phyloP scores from a whole-genome alignment of 2,888 invertebrate genomes.

The Morpho achilles region DNA sequence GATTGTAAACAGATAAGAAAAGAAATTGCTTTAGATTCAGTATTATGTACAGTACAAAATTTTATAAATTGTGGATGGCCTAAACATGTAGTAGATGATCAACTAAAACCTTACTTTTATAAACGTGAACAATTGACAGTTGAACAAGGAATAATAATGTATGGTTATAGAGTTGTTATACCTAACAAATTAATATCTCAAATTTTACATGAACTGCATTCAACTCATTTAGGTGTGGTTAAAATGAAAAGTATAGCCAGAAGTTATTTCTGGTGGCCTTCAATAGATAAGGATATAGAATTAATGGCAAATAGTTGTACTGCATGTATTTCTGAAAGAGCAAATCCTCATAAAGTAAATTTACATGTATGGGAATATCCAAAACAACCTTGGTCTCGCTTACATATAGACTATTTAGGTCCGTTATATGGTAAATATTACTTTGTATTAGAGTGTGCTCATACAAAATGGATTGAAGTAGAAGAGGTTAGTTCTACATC shows the following conservation, averaged over 20 bases:
- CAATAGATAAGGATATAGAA: slow-evolving; percentile 2
- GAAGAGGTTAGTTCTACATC: slow-evolving; percentile 3
- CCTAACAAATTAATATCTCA: slow-evolving; percentile 1
- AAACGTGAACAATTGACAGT: slow-evolving; percentile 2
- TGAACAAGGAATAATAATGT: slow-evolving; percentile 1
- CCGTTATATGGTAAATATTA: neutral
- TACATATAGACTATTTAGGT: slow-evolving; percentile 3
- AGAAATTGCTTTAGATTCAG: neutral
- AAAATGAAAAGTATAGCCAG: slow-evolving; percentile 5
- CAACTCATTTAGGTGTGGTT: slow-evolving; percentile 5
- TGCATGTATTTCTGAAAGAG: neutral
- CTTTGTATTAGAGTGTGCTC: neutral
- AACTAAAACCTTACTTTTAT: slow-evolving; percentile 3
- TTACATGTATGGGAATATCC: slow-evolving; percentile 3
- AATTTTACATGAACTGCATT: neutral
- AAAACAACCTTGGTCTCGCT: neutral
- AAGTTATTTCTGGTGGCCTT: slow-evolving; percentile 7
- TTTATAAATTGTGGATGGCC: neutral
- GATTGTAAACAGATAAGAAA: neutral
- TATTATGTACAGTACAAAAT: neutral
- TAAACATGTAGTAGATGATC: neutral
- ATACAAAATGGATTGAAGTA: slow-evolving; percentile 7
- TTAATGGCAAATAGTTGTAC: slow-evolving; percentile 1
- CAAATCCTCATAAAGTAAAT: neutral
- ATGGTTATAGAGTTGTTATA: slow-evolving; percentile 6